Evolutionary conservation across 2,888 invertebrate genomes (phyloP).

Genomic region (Gymnosoma rotundatum): DNA sequence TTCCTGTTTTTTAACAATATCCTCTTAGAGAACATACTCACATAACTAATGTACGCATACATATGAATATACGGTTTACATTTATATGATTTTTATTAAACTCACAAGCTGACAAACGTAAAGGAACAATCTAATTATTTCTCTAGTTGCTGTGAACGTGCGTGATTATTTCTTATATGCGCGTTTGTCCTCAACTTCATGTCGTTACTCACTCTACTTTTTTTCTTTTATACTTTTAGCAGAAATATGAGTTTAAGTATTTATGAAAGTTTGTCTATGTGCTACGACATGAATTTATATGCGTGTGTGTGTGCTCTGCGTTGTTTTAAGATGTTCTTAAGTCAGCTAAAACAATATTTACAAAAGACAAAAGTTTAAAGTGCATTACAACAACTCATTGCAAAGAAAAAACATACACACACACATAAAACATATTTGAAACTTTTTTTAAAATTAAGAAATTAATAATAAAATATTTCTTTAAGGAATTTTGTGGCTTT

Average conservation of each 20-base stretch:
- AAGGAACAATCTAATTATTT: constrained; percentile 70
- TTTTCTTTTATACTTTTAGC: not conserved
- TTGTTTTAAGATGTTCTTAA: constrained; percentile 62
- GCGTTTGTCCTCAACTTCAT: constrained; percentile 18
- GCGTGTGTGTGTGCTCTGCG: not conserved
- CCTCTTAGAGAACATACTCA: not conserved
- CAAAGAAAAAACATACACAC: constrained; percentile 5
- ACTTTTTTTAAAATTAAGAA: constrained; percentile 57
- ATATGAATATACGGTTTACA: not conserved
- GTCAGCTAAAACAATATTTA: constrained; percentile 70
- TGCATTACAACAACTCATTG: constrained; percentile 62
- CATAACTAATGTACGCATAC: not conserved
- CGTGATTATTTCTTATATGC: constrained; percentile 68
- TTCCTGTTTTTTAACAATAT: constrained; percentile 13
- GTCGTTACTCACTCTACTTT: not conserved
- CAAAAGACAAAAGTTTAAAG: constrained; percentile 70
- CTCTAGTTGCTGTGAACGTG: constrained; percentile 73
- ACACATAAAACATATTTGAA: not conserved
- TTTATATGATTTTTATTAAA: not conserved
- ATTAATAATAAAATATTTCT: constrained; percentile 69
- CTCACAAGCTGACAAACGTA: constrained; percentile 41
- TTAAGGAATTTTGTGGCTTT: constrained; percentile 63
- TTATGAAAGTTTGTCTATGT: not conserved
- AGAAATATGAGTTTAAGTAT: not conserved
- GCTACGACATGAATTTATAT: no score